These are phyloP conservation scores for Invenusta paracnida DNA, from an alignment of 2,888 invertebrate species.

Conservation along the genomic window DNA sequence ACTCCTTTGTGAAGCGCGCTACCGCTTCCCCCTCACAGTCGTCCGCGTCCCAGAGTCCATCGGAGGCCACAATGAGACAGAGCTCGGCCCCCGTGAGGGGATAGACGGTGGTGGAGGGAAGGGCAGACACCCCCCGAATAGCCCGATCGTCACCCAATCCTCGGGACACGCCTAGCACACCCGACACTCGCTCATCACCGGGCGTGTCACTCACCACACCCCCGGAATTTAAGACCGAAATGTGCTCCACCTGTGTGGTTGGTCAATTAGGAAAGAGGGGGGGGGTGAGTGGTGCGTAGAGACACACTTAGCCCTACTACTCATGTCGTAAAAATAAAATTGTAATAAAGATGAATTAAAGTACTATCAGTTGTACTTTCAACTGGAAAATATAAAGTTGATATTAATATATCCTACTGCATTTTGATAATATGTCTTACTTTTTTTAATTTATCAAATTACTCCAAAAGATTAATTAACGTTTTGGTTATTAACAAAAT, in stretches of 20 bases:
- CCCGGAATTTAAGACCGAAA: constrained; percentile 22
- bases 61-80: constrained; percentile 30
- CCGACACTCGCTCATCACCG: constrained; percentile 29
- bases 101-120: constrained; percentile 38
- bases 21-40: constrained; percentile 27
- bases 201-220: constrained; percentile 1
- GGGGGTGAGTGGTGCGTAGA: too few species aligned
- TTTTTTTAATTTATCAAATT: too few species aligned
- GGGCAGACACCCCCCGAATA: constrained; percentile 30
- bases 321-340: too few species aligned
- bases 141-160: constrained; percentile 31
- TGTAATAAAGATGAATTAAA: too few species aligned
- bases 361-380: too few species aligned
- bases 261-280: too few species aligned
- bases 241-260: constrained; percentile 5
- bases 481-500: too few species aligned
- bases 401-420: too few species aligned
- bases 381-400: too few species aligned
- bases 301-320: too few species aligned
- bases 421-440: too few species aligned
- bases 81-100: constrained; percentile 21
- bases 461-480: too few species aligned
- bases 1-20: neutral
- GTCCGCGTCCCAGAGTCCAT: constrained; percentile 37
- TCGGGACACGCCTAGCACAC: constrained; percentile 33